Evolutionary conservation across 2,888 invertebrate genomes (phyloP), one percentile per base, ranked within the genome.

Genomic region (Anoncus sp.): DNA sequence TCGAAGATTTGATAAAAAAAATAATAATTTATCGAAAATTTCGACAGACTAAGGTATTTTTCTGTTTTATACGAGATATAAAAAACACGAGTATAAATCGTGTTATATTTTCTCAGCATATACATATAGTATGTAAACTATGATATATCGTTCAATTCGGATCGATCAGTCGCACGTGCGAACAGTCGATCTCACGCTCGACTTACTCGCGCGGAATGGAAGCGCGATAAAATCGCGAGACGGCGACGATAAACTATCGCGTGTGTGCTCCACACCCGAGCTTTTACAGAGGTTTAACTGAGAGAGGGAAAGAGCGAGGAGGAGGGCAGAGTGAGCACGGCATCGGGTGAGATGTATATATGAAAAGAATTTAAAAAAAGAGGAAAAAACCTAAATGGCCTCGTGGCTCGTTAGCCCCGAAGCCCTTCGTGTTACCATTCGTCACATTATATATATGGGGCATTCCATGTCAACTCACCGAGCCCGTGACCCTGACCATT

Each of bases 191-290:
- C 75, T 69, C 22, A 49, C 71, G 75, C 67, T 67, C 71, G 69
- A 74, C 74, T 70, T 51, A 35, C 45, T 60, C 73, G 71, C 49
- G 67, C 49, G 51, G 53, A 66, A 38, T 75, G 59, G 65, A 62
- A 72, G 62, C 65, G 72, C 60, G 76, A 79, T 76, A 65, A 74
- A 79, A 81, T 79, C 80, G 76, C 67, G 78, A 47, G 73, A 60
- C 73, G 63, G 73, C 62, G 59, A 62, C 73, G 76, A 79, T 79
- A 79, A 79, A 81, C 69, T 66, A 76, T 76, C 79, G 70, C 55
- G 66, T 60, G 66, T 60, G 45, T 57, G 18, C 65, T 65, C 20
- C 27, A 31, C 65, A 43, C 53, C 40, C 45, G 65, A 65, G 66
- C 49, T 55, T 78, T 78, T 72, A 66, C 66, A 35, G 45, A 70